Evolutionary conservation across 2,888 invertebrate species (phyloP).

Genomic region (Syritta pipiens): DNA sequence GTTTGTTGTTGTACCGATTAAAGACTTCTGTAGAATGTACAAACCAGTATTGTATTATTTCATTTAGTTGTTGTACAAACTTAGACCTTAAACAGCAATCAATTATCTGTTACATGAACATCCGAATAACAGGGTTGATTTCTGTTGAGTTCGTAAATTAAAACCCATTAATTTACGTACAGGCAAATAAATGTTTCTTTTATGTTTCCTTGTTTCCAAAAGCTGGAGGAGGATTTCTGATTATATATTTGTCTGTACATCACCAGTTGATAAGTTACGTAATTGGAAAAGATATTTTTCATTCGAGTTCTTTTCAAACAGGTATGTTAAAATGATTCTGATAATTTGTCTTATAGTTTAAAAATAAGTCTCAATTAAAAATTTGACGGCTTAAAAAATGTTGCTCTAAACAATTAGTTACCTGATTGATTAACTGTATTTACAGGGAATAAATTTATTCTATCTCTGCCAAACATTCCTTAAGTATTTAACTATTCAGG

Average conservation of each 20-base stretch:
- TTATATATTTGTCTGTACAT: constrained; percentile 11
- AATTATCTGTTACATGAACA: constrained; percentile 16
- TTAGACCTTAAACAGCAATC: background rate
- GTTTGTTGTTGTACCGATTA: too few species aligned
- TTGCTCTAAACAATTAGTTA: too few species aligned
- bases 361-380: too few species aligned
- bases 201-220: background rate
- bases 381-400: too few species aligned
- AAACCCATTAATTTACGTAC: constrained; percentile 15
- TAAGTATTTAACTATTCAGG: too few species aligned
- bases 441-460: too few species aligned
- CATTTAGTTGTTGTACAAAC: background rate
- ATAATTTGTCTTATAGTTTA: too few species aligned
- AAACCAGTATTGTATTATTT: too few species aligned
- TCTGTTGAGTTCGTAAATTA: constrained; percentile 10
- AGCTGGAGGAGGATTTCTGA: background rate
- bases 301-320: too few species aligned
- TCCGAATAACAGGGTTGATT: constrained; percentile 7
- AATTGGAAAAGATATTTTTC: background rate
- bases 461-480: too few species aligned
- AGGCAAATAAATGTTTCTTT: constrained; percentile 2
- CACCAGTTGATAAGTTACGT: constrained; percentile 7
- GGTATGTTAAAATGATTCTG: too few species aligned
- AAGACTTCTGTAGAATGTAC: background rate
- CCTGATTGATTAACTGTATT: too few species aligned